Base-by-base conservation (phyloP, 2,113 vertebrate species). In the Trinectes maculatus region DNA sequence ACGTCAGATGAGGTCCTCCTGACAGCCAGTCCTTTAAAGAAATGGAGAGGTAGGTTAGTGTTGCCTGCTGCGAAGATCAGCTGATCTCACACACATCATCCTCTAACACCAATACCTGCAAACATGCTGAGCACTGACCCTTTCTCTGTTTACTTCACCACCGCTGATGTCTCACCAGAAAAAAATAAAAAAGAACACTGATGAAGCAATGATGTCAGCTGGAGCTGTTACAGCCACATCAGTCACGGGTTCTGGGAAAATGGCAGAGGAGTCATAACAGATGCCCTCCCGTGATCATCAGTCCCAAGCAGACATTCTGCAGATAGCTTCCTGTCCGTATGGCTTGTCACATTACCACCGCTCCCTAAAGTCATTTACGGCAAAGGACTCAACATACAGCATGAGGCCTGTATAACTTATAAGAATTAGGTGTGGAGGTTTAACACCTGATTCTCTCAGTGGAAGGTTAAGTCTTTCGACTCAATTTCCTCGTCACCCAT, bases 221-320 rank as follows among this genome's bases (percentile, higher is more conserved):
- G 64, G 10, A 65, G 49, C 57, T 34, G 19, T 24, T 53, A 26
- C 22, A 10, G 51, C 47, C 36, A 29, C 26, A 51, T 66, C 61
- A 63, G 53, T 80, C 78, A 75, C 22, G 51, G 64, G 60, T 91
- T 90, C 87, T 80, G 77, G 77, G 86, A 91, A 91, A 80, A 54
- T 29, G 58, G 60, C 68, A 63, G 64, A 48, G 8, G 49, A 79
- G 73, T 72, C 71, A 85, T 49, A 65, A 49, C 26, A 19, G 44
- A 70, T 49, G 15, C 54, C 31, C 57, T 69, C 37, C 64, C 51
- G 69, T 67, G 77, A 79, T 59, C 58, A 52, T 75, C 66, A 53
- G 31, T 48, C 46, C 63, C 52, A 29, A 74, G 19, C 74, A 76
- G 63, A 60, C 77, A 84, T 85, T 90, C 78, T 85, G 68, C 43